Evolutionary conservation across 2,888 invertebrate species (phyloP).

Genomic region (Diploptera punctata): DNA sequence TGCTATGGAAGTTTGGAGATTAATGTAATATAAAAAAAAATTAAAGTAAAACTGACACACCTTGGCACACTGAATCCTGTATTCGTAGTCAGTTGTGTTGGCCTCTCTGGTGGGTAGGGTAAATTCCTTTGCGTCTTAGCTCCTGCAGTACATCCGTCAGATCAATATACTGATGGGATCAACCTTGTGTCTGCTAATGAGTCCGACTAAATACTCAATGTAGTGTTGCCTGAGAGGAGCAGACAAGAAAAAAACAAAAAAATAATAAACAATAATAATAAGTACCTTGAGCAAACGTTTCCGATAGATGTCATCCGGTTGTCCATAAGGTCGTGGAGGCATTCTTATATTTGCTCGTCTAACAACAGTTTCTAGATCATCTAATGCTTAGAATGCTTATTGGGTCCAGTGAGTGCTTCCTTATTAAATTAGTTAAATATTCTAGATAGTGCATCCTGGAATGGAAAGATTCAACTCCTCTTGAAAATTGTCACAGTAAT

Average conservation of each 20-base stretch:
- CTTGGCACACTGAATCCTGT: conserved; percentile 85
- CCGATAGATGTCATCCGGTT: conserved; percentile 69
- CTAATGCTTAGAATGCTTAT: conserved; percentile 75
- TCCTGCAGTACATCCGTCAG: conserved; percentile 87
- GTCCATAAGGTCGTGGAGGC: conserved; percentile 80
- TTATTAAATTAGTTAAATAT: conserved; percentile 81
- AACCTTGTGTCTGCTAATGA: conserved; percentile 81
- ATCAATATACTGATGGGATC: conserved; percentile 91
- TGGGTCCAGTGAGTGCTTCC: conserved; percentile 75
- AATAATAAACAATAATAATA: conserved; percentile 38
- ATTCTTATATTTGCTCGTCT: conserved; percentile 73
- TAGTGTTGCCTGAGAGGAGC: conserved; percentile 78
- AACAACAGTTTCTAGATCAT: conserved; percentile 84
- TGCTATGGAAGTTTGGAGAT: no score
- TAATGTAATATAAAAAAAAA: no score
- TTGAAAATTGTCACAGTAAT: conserved; percentile 12
- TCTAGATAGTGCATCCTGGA: conserved; percentile 89
- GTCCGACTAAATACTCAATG: conserved; percentile 92
- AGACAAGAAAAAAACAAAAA: conserved; percentile 40
- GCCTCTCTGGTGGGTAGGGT: conserved; percentile 82
- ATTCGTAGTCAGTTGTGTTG: conserved; percentile 84
- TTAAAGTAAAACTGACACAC: no score
- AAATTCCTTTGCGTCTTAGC: conserved; percentile 81
- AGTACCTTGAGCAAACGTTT: conserved; percentile 69
- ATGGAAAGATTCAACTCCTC: conserved; percentile 34